Base-by-base conservation (phyloP, 2,888 invertebrate species). In the Harmothoe impar region DNA sequence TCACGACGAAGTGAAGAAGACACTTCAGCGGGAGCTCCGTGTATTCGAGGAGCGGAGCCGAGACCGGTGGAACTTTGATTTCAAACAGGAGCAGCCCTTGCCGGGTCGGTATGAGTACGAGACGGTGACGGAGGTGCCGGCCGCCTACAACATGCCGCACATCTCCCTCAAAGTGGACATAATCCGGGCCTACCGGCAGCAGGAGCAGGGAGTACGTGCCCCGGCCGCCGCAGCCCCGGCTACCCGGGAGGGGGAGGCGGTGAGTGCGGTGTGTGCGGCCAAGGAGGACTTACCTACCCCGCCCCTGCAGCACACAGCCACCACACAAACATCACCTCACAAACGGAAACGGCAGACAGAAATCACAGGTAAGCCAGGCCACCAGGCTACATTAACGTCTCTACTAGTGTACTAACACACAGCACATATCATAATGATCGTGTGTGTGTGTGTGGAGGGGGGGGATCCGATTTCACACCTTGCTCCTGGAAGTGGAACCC, bases 51-150 rank as follows among this genome's bases (percentile, higher is more conserved):
- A 86, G 54, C 86, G 86, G 0, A 25, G 17, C 23, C 5, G 33
- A n/a, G 86, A 52, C n/a, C 25, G 33, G 23, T 86, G 56, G 52
- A 86, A 86, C 86, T 86, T 86, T 86, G 86, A 86, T 29, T 86
- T 86, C 33, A 31, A 29, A 25, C 29, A 12, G 54, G 86, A 86
- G 56, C 25, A 25, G 12, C 86, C 86, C 0, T 29, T 86, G 17
- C 86, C 86, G 0, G 86, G 86, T 5, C 56, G 54, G 25, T 86
- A 54, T 51, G 20, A 52, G 54, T 86, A 56, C 31, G 29, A 86
- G 56, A 10, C 0, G 17, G 86, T 86, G 52, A 20, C 20, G 1
- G 52, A 52, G 25, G 86, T 86, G 86, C 86, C 86, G 0, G 29
- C 1, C 3, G 86, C 86, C 54, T 86, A 86, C 86, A 54, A 20